Evolutionary conservation across 2,113 vertebrate genomes (phyloP), one percentile per base, ranked within the genome.

Genomic region (Anarhynchus alexandrinus): DNA sequence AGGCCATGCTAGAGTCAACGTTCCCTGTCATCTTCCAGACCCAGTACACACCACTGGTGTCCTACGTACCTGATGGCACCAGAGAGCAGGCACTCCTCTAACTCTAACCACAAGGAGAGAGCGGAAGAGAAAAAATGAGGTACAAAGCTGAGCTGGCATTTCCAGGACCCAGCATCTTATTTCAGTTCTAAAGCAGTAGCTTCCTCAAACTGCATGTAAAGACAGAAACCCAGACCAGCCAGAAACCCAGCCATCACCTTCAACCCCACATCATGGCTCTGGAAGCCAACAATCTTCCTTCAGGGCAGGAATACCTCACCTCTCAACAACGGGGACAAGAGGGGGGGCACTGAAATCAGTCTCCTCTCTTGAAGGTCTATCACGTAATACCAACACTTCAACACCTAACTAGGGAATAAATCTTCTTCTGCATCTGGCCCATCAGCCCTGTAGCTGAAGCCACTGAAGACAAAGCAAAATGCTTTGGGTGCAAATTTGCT

Each of bases 1-100:
- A 51, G 36, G 27, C 52, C 36, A 16, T 5, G 16, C 36, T 55
- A 12, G 36, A 43, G 20, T 30, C 71, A 70, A 40, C 1, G 0
- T 12, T 84, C 38, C 52, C 42, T 67, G 4, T 32, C 0, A 0
- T 14, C 72, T 85, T 91, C 70, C 77, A 82, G 61, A 71, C 14
- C 34, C n/a, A 67, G 18, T 2, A 40, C 12, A 19, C 25, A 19
- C 23, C 47, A 25, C 15, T 38, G 51, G 23, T 43, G 72, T 23
- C n/a, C 65, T 14, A 6, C 1, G 5, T 16, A 59, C 12, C 36
- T 19, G 34, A n/a, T 1, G 6, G n/a, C 58, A 74, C 1, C 12
- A n/a, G 32, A 25, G 49, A 52, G 57, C 10, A 58, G 26, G 11
- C 34, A 18, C 36, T 72, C 38, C 66, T 64, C 59, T 72, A 82